Evolutionary conservation across 1,140 invertebrate genomes (phyloP).

Genomic region (Drosophila nigromelanica): DNA sequence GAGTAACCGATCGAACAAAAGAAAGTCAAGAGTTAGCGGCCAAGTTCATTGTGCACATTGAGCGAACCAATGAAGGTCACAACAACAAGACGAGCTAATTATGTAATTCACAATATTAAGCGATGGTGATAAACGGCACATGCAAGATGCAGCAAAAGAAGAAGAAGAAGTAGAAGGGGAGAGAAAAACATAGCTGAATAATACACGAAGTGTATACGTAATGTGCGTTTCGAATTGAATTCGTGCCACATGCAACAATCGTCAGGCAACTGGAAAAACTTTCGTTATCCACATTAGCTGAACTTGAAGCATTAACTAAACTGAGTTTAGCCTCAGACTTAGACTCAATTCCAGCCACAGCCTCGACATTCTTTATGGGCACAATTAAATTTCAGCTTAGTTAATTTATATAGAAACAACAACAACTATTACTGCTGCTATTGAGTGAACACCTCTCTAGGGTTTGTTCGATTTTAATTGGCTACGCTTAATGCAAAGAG

Average conservation of each 20-base stretch:
- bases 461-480: constrained; percentile 56
- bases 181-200: constrained; percentile 10
- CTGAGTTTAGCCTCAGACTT: constrained; percentile 3
- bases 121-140: background rate
- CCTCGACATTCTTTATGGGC: constrained; percentile 74
- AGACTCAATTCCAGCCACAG: constrained; percentile 16
- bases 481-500: constrained; percentile 47
- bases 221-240: constrained; percentile 34
- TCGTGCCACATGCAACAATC: constrained; percentile 71
- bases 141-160: constrained; percentile 6
- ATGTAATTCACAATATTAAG: constrained; percentile 47
- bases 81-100: constrained; percentile 43
- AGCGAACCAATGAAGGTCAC: constrained; percentile 57
- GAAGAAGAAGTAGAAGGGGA: constrained; percentile 10
- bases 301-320: constrained; percentile 12
- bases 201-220: constrained; percentile 48
- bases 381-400: constrained; percentile 64
- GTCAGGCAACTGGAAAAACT: constrained; percentile 38
- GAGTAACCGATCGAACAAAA: constrained; percentile 38
- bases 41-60: constrained; percentile 71
- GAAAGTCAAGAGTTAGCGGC: constrained; percentile 51
- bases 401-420: constrained; percentile 17
- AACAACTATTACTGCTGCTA: background rate
- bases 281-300: constrained; percentile 53
- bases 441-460: constrained; percentile 38